Percentiles rank a stretch among this genome's conserved stretches.
Evolutionary conservation across 1,140 invertebrate species (phyloP).

Genomic region (Cyrtorhinus lividipennis): DNA sequence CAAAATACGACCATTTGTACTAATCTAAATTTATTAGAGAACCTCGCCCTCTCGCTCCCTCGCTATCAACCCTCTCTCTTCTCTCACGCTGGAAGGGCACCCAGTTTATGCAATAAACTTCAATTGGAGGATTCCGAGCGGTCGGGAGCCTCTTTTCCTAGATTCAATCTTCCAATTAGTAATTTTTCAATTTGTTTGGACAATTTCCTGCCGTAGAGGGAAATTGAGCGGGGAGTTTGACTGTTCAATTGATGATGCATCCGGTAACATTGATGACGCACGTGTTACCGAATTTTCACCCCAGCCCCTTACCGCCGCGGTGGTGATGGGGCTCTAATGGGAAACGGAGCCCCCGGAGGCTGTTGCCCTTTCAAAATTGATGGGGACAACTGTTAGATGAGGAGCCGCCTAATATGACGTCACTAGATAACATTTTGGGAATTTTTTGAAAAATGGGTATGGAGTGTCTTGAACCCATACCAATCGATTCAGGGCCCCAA

Average conservation of each 20-base stretch:
- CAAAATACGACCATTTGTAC: slow-evolving; percentile 25
- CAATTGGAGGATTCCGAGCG: slow-evolving; percentile 22
- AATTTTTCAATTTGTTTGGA: slow-evolving; percentile 26
- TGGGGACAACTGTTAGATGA: too few species aligned
- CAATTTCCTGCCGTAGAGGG: slow-evolving; percentile 17
- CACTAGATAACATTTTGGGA: too few species aligned
- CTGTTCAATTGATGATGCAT: slow-evolving; percentile 15
- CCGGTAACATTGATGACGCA: neutral
- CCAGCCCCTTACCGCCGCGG: too few species aligned
- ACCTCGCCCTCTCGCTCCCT: neutral
- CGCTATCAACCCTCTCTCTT: neutral
- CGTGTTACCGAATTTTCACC: neutral
- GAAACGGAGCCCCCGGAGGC: neutral
- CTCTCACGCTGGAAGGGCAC: slow-evolving; percentile 2
- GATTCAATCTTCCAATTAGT: slow-evolving; percentile 26
- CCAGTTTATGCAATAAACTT: slow-evolving; percentile 26
- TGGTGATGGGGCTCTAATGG: neutral
- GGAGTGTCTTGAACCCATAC: too few species aligned
- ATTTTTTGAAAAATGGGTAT: too few species aligned
- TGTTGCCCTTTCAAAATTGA: too few species aligned
- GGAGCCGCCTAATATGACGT: too few species aligned
- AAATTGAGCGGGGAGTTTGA: slow-evolving; percentile 8
- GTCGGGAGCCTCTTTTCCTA: slow-evolving; percentile 13
- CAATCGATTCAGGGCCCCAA: too few species aligned
- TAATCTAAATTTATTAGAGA: slow-evolving; percentile 26